Conservation (phyloP, 2,888 invertebrate species). For the Apoda limacodes region DNA sequence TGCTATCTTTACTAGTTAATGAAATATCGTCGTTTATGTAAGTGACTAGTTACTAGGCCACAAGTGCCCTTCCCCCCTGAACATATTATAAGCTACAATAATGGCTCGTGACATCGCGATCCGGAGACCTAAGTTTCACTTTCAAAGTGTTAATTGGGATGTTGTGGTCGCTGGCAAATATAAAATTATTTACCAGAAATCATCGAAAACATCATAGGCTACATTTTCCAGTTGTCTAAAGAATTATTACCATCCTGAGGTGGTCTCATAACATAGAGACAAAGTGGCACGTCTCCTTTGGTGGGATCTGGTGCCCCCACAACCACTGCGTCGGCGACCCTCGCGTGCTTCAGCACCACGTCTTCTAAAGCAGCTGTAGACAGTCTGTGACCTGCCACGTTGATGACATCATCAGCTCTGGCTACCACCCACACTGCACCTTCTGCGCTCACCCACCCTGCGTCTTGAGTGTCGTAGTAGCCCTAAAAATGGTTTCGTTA, state of each 20-base stretch:
- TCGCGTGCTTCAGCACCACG: slow-evolving; percentile 86
- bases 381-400: slow-evolving; percentile 93
- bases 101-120: too few species aligned
- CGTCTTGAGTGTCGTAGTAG: slow-evolving; percentile 96
- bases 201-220: background rate
- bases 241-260: slow-evolving; percentile 55
- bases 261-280: slow-evolving; percentile 83
- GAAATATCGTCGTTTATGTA: too few species aligned
- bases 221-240: too few species aligned
- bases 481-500: too few species aligned
- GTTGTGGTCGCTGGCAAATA: too few species aligned
- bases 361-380: slow-evolving; percentile 93
- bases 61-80: too few species aligned
- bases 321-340: slow-evolving; percentile 88
- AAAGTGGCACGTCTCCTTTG: slow-evolving; percentile 92
- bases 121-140: too few species aligned
- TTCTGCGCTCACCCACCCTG: slow-evolving; percentile 85
- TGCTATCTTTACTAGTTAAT: too few species aligned
- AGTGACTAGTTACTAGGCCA: too few species aligned
- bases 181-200: too few species aligned
- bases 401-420: slow-evolving; percentile 94
- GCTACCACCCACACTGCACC: slow-evolving; percentile 92
- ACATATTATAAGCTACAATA: too few species aligned
- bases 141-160: too few species aligned
- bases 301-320: slow-evolving; percentile 90